Evolutionary conservation across 2,888 invertebrate species (phyloP), one percentile per base, ranked within the genome.

Genomic region (Galerucella nymphaeae): DNA sequence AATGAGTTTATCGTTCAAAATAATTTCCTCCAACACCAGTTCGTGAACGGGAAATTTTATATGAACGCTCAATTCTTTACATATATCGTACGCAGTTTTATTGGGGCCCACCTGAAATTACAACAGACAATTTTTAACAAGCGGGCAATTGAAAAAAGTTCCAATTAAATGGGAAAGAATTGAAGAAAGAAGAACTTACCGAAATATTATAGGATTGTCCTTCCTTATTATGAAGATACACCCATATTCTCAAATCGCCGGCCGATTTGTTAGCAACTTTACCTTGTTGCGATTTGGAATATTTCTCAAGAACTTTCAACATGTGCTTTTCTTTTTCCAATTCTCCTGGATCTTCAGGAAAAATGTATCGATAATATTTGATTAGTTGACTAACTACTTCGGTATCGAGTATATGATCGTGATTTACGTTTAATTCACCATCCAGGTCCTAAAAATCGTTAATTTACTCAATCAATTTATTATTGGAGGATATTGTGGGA

Each of bases 211-310:
- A 86, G 83, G 83, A 88, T 84, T 81, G 89, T 87, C 90, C 90
- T 71, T 88, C 89, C 76, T 89, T 90, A 72, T 92, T 92, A 63
- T 90, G 88, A 0, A 94, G 88, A 83, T 93, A 92, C 69, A 96
- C 90, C 94, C 95, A 95, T 61, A 94, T 90, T 81, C 93, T 91
- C 61, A 96, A 88, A 83, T 96, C 94, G 0, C 95, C 95, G 0
- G 95, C 94, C 73, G 90, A 90, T 0, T 89, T 90, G 0, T 90
- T 88, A 67, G 90, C 86, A 0, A 90, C 89, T 5, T 89, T 88
- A 0, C 89, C 88, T 84, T 90, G 90, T 9, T 91, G 89, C 0
- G 90, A 89, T 23, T 90, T 89, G 70, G 93, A 89, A 79, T 93
- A 93, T 57, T 84, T 83, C 85, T 93, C 90, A 63, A 96, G 87